phyloP scores from a whole-genome alignment of 2,797 vertebrate genomes.

The Pseudochromis fuscus region DNA sequence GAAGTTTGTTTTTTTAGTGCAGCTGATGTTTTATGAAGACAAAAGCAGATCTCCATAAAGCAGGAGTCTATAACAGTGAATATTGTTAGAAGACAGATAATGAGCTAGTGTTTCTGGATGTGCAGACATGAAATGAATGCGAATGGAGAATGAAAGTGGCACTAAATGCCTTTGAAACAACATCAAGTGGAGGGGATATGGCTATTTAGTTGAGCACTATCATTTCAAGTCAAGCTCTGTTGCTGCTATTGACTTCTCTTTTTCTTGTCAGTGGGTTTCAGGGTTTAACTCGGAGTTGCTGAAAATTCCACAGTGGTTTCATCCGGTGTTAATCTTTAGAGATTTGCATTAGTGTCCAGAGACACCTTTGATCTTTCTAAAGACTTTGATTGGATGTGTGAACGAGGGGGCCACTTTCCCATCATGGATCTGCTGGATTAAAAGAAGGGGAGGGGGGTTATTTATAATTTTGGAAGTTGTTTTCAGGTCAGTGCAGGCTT shows the following conservation, averaged over 20 bases:
- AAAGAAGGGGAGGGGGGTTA: conserved; percentile 56
- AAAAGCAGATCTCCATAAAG: conserved; percentile 3
- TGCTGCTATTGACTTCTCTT: conserved; percentile 67
- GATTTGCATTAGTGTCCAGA: conserved; percentile 87
- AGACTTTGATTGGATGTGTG: conserved; percentile 84
- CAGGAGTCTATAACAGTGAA: conserved; percentile 13
- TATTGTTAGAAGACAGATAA: background rate
- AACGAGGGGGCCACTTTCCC: conserved; percentile 79
- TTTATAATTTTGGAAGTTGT: conserved; percentile 82
- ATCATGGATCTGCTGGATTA: conserved; percentile 75
- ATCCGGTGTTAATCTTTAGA: conserved; percentile 84
- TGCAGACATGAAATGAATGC: conserved; percentile 8
- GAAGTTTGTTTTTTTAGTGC: background rate
- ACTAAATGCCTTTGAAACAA: conserved; percentile 43
- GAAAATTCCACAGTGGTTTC: conserved; percentile 82
- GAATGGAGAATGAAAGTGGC: conserved; percentile 30
- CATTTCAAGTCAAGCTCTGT: conserved; percentile 46
- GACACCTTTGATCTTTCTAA: conserved; percentile 85
- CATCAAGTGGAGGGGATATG: conserved; percentile 25
- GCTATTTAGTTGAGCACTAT: conserved; percentile 42
- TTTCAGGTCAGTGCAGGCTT: conserved; percentile 82
- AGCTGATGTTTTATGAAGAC: background rate
- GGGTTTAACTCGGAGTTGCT: conserved; percentile 74
- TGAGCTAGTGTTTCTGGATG: conserved; percentile 1
- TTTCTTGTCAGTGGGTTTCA: conserved; percentile 63